Percentiles rank a stretch among this genome's conserved stretches.
These are phyloP conservation scores for Brachionus plicatilis DNA, from an alignment of 1,140 invertebrate genomes.

Conservation along the genomic window DNA sequence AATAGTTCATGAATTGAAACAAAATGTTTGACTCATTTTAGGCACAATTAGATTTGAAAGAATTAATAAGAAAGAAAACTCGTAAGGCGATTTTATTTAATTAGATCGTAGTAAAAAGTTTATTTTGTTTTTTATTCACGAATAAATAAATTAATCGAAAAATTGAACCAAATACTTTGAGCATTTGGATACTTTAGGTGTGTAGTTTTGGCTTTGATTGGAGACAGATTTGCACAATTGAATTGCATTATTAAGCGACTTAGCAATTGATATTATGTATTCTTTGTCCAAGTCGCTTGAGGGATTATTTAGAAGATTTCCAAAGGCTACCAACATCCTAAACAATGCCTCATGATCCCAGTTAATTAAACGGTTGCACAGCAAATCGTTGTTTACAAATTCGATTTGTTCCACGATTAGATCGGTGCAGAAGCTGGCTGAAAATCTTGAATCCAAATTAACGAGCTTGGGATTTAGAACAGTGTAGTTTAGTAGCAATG, in stretches of 20 bases:
- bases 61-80: too few relatives aligned
- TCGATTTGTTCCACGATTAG: not conserved
- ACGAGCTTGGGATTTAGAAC: not conserved
- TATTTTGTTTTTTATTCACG: too few relatives aligned
- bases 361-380: not conserved
- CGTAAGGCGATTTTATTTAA: not conserved
- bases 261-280: not conserved
- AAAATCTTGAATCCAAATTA: not conserved
- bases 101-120: not conserved
- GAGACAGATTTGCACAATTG: not conserved
- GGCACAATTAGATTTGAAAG: too few relatives aligned
- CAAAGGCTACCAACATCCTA: not conserved
- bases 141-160: not conserved
- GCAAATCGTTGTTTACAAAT: not conserved
- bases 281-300: not conserved
- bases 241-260: not conserved
- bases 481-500: not conserved
- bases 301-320: not conserved
- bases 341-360: conserved; percentile 14
- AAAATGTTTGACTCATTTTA: too few relatives aligned
- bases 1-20: too few relatives aligned
- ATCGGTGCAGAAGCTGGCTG: not conserved
- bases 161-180: not conserved
- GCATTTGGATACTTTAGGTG: not conserved
- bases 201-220: not conserved